These are phyloP conservation scores for Orycteropus afer DNA, from an alignment of 2,113 vertebrate species.

Conservation along the genomic window DNA sequence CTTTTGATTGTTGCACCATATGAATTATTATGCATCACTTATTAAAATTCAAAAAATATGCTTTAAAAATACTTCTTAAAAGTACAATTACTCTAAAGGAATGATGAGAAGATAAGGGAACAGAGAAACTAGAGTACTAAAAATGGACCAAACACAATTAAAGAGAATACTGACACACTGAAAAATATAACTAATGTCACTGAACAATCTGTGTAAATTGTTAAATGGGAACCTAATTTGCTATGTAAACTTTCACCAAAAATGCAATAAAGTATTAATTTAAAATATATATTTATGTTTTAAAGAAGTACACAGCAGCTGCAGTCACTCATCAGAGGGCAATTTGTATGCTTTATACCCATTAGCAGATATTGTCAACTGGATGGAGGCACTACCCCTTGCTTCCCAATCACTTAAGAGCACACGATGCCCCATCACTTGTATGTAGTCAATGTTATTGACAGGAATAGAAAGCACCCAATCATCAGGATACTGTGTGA, in stretches of 20 bases:
- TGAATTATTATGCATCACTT: not conserved
- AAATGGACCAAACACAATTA: not conserved
- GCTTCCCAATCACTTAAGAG: not conserved
- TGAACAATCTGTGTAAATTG: not conserved
- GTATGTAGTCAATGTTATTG: not conserved
- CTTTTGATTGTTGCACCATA: not conserved
- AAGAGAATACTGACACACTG: not conserved
- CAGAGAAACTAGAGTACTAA: not conserved
- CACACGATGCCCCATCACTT: not conserved
- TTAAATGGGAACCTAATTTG: not conserved
- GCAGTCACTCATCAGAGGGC: not conserved
- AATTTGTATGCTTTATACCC: not conserved
- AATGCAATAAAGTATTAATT: not conserved
- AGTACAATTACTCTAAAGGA: not conserved
- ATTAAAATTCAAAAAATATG: conserved; percentile 8
- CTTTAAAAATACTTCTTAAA: not conserved
- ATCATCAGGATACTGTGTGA: not conserved
- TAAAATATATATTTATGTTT: not conserved
- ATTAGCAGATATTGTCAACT: not conserved
- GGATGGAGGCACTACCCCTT: not conserved
- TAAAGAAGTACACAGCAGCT: not conserved
- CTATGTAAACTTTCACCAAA: not conserved
- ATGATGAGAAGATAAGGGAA: not conserved
- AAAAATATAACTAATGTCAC: not conserved
- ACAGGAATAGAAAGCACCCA: not conserved